Evolutionary conservation across 2,888 invertebrate genomes (phyloP), one percentile per base, ranked within the genome.

Genomic region (Drosophila yooni): DNA sequence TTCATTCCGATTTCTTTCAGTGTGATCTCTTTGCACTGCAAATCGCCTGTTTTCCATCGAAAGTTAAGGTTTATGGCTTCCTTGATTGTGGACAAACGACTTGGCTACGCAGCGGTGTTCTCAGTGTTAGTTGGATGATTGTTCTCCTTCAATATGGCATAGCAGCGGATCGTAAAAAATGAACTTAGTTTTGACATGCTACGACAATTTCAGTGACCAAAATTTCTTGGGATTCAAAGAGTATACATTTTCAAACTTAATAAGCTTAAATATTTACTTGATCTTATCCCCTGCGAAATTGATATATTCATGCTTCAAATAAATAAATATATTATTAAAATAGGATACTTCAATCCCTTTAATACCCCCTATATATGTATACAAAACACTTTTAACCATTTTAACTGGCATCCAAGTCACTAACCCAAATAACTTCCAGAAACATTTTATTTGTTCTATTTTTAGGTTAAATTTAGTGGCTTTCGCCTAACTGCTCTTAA

Each of bases 21-120:
- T 80, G 65, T 67, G 63, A 81, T 5, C 48, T 65, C 0, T 64
- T 70, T 31, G 65, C 63, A 10, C 54, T 81, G 13, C 81, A 81
- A 51, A 46, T 81, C 5, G 57, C 65, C 10, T 54, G 62, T 27
- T 81, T 63, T 18, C 71, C 75, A 1, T 33, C 70, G 2, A 5
- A 57, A 11, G 31, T 74, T 3, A 51, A 58, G 0, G 57, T 81
- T 6, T 81, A 27, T 8, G 78, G 81, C 13, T 34, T 74, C 1
- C 52, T 51, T 18, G 11, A 8, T 0, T 57, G 52, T 5, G 81
- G 80, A 29, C 67, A 43, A 15, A 38, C 61, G 0, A 58, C 59
- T 31, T 70, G 77, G 80, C n/a, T 80, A 2, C 69, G 62, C 29
- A 77, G 70, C 33, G 10, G 52, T n/a, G 57, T 34, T 13, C 60